These are phyloP conservation scores for Enhydra lutris DNA, from an alignment of 2,113 vertebrate species.

Conservation along the genomic window DNA sequence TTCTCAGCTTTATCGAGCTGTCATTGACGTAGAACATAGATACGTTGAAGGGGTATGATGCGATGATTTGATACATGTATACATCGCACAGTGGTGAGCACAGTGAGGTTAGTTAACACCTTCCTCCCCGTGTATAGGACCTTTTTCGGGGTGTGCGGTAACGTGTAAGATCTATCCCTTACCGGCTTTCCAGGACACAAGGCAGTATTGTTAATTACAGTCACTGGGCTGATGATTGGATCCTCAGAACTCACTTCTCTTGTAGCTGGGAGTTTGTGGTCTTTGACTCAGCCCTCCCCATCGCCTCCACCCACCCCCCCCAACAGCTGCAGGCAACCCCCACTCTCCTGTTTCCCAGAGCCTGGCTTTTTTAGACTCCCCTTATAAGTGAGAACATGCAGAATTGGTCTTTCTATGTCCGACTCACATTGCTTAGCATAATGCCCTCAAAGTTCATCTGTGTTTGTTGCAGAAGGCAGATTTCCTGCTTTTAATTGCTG, in stretches of 20 bases:
- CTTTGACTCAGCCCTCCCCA: not conserved
- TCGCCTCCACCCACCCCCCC: too few species aligned
- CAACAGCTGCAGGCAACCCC: too few species aligned
- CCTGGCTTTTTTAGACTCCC: not conserved
- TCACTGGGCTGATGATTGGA: not conserved
- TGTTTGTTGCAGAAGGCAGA: not conserved
- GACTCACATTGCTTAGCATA: not conserved
- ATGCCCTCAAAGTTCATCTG: not conserved
- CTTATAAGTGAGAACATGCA: not conserved
- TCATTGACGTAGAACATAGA: accelerated
- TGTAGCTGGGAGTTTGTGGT: not conserved
- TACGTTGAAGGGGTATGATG: not conserved
- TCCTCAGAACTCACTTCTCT: not conserved
- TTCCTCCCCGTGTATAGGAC: too few species aligned
- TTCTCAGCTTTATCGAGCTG: not conserved
- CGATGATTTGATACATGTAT: not conserved
- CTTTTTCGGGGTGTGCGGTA: not conserved
- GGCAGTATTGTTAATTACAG: not conserved
- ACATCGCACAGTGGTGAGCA: not conserved
- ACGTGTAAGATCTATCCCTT: not conserved
- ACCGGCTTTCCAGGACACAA: not conserved
- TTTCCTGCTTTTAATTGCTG: not conserved
- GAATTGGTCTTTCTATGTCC: not conserved
- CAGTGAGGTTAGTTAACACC: too few species aligned
- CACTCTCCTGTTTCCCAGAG: not conserved